A percentile compares a stretch with the other conserved stretches of the same genome.
phyloP scores from a whole-genome alignment of 2,113 vertebrate species.

The human region GRCh38 chr3:138243001-138243500 shows the following conservation, averaged over 20 bases:
- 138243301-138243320: slow-evolving; percentile 9
- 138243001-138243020: neutral
- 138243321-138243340: slow-evolving; percentile 40
- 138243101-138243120: neutral
- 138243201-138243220: neutral
- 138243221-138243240: neutral
- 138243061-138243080: neutral
- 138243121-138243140: neutral
- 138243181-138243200: neutral
- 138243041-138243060: neutral
- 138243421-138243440: slow-evolving; percentile 37
- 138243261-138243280: slow-evolving; percentile 23
- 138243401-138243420: neutral
- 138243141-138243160: neutral
- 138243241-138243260: slow-evolving; percentile 39
- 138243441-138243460: neutral
- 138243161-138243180: neutral
- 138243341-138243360: slow-evolving; percentile 37
- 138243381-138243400: neutral
- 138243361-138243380: neutral
- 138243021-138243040: slow-evolving; percentile 1
- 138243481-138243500: slow-evolving; percentile 25
- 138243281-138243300: neutral
- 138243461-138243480: neutral
- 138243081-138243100: neutral